These are phyloP conservation scores for Brachionus paranguensis DNA, from an alignment of 1,140 invertebrate species.

Conservation along the genomic window DNA sequence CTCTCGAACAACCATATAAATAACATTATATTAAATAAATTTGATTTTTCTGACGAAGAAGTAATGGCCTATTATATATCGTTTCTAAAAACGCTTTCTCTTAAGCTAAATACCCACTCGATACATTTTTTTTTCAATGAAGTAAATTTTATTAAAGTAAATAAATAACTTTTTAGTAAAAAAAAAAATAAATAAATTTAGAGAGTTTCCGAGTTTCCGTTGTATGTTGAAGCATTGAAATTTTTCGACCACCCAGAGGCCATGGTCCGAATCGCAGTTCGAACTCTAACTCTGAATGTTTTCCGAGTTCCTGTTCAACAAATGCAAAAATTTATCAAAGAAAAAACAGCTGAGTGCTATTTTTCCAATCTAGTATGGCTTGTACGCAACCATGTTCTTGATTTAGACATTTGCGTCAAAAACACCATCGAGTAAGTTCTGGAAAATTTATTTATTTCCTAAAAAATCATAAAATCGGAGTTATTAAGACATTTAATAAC, in stretches of 20 bases:
- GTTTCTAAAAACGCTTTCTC: slow-evolving; percentile 91
- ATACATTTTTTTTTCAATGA: slow-evolving; percentile 99
- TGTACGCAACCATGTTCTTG: slow-evolving; percentile 93
- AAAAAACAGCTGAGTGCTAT: slow-evolving; percentile 90
- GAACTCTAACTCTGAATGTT: slow-evolving; percentile 93
- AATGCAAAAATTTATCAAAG: slow-evolving; percentile 89
- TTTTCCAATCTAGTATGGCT: slow-evolving; percentile 99
- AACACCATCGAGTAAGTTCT: slow-evolving; percentile 70
- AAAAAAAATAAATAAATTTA: background rate
- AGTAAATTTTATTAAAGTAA: slow-evolving; percentile 60
- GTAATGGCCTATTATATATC: slow-evolving; percentile 98
- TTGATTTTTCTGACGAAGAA: slow-evolving; percentile 99
- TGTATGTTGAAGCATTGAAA: slow-evolving; percentile 97
- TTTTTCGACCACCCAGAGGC: slow-evolving; percentile 97
- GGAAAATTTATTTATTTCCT: too few relatives aligned
- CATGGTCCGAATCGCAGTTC: slow-evolving; percentile 96
- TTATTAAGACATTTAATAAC: background rate
- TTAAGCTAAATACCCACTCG: slow-evolving; percentile 96
- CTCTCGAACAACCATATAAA: slow-evolving; percentile 99
- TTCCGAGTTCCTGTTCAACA: slow-evolving; percentile 66
- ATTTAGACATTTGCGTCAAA: slow-evolving; percentile 88
- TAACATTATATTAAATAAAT: slow-evolving; percentile 97
- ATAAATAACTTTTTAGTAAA: background rate
- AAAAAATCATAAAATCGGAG: too few relatives aligned
- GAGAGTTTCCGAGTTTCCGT: slow-evolving; percentile 71